phyloP scores from a whole-genome alignment of 2,113 vertebrate species.

The Odocoileus virginianus region DNA sequence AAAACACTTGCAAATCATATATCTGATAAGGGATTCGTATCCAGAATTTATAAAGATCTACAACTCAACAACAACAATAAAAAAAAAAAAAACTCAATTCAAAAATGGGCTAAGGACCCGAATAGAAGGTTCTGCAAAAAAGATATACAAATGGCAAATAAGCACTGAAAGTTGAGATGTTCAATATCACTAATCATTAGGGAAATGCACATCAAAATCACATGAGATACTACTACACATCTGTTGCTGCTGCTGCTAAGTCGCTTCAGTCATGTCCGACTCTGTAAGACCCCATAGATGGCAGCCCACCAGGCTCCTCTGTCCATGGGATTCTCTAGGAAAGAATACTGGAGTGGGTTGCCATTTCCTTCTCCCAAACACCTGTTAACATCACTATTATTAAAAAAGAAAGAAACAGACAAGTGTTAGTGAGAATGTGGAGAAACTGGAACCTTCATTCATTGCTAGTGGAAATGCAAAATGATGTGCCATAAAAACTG shows the following conservation, averaged over 20 bases:
- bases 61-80: neutral
- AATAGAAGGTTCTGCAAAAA: neutral
- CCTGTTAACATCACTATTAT: neutral
- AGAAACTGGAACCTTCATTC: neutral
- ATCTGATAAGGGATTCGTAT: neutral
- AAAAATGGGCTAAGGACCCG: neutral
- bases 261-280: neutral
- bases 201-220: neutral
- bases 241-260: neutral
- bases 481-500: neutral
- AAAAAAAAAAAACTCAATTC: neutral
- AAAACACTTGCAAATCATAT: neutral
- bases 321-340: neutral
- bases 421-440: neutral
- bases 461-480: neutral
- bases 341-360: neutral
- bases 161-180: neutral
- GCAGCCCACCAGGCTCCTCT: neutral
- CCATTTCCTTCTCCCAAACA: neutral
- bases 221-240: neutral
- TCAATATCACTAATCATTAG: neutral
- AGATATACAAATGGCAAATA: neutral
- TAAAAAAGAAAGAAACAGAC: neutral
- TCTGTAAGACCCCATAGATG: accelerated
- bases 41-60: neutral